Percentiles rank a stretch among this genome's conserved stretches.
phyloP scores from a whole-genome alignment of 2,888 invertebrate species.

The Helobdella robusta region DNA sequence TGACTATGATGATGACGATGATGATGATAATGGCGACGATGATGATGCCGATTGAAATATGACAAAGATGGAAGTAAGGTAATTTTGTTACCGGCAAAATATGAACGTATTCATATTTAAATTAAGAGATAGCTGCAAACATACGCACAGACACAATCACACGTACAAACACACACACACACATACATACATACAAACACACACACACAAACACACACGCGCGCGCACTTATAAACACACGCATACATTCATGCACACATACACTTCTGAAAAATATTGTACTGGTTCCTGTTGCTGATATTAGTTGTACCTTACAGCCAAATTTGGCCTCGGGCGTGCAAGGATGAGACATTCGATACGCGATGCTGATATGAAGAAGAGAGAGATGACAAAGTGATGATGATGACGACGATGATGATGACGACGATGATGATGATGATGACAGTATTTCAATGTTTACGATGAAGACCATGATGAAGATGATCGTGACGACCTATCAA shows the following conservation, averaged over 20 bases:
- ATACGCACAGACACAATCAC: too few relatives aligned
- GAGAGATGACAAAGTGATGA: neutral
- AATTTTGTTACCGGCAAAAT: too few relatives aligned
- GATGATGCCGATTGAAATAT: too few relatives aligned
- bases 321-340: neutral
- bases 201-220: neutral
- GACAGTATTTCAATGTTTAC: neutral
- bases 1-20: neutral
- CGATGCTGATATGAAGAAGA: neutral
- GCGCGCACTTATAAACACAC: neutral
- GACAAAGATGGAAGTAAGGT: too few relatives aligned
- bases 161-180: too few relatives aligned
- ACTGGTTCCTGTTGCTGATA: too few relatives aligned
- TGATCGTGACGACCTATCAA: neutral
- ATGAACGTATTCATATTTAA: too few relatives aligned
- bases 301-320: too few relatives aligned
- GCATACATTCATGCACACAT: conserved; percentile 1
- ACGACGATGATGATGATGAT: conserved; percentile 3
- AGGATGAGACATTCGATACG: neutral
- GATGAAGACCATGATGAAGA: neutral
- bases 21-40: neutral
- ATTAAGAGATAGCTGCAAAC: too few relatives aligned
- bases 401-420: neutral
- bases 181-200: too few relatives aligned
- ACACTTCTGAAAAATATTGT: too few relatives aligned